Conservation (phyloP, 53 echinoderm and acorn worm genomes). For the Zoroaster sp. region DNA sequence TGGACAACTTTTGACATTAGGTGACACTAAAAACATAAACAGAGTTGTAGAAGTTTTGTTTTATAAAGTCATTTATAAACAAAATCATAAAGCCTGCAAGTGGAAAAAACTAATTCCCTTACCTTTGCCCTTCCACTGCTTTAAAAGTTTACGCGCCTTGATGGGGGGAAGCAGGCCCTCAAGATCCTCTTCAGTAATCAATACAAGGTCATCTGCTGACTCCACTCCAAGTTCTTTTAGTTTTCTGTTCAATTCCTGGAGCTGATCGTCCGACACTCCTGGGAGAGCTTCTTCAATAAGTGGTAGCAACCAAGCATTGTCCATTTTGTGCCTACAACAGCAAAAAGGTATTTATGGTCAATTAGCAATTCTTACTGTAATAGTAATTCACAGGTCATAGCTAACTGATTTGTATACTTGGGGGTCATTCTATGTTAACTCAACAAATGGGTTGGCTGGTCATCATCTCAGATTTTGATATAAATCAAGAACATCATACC, state of each 20-base stretch:
- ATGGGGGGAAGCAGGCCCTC: neutral
- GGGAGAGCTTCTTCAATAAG: neutral
- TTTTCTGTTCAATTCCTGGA: neutral
- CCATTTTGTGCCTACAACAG: neutral
- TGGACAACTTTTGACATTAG: too few species aligned
- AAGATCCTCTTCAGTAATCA: neutral
- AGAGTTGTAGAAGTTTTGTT: neutral
- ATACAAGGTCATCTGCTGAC: neutral
- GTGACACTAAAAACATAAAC: neutral
- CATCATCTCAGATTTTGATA: too few species aligned
- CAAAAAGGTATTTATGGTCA: too few species aligned
- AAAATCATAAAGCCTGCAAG: neutral
- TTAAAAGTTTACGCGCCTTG: neutral
- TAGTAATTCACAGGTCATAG: too few species aligned
- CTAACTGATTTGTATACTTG: too few species aligned
- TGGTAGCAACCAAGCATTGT: neutral
- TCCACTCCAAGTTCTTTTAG: neutral
- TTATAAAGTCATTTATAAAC: neutral
- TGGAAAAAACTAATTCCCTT: neutral
- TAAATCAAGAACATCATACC: too few species aligned
- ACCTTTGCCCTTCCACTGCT: slow-evolving; percentile 1
- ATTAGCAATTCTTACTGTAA: too few species aligned
- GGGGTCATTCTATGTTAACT: too few species aligned
- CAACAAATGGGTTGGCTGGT: too few species aligned
- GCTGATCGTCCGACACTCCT: neutral